phyloP scores from a whole-genome alignment of 2,113 vertebrate species.

The Gadus macrocephalus region DNA sequence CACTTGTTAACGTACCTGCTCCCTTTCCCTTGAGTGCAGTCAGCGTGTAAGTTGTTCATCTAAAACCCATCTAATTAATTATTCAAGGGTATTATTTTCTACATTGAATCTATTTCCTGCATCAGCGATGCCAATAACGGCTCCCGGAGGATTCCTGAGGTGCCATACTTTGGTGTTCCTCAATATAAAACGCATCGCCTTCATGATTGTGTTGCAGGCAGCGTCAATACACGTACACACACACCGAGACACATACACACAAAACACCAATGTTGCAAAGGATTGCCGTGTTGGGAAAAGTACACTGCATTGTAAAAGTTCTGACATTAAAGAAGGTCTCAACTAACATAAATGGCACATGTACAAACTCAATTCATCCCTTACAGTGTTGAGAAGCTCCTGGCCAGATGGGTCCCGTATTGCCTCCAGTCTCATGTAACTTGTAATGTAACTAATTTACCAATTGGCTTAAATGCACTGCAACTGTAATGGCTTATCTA shows the following conservation, averaged over 20 bases:
- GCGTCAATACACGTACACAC: conserved; percentile 15
- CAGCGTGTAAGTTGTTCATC: conserved; percentile 59
- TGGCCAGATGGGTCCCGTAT: no score
- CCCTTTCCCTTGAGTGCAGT: conserved; percentile 31
- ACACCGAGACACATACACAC: background rate
- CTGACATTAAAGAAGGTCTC: conserved; percentile 12
- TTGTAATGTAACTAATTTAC: no score
- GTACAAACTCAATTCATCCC: no score
- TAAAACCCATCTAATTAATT: conserved; percentile 73
- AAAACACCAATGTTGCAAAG: conserved; percentile 39
- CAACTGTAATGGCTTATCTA: no score
- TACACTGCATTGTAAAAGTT: conserved; percentile 39
- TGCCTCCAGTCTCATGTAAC: no score
- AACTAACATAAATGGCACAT: no score
- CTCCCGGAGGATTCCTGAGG: conserved; percentile 62
- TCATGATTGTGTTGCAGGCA: conserved; percentile 35
- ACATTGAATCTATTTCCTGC: conserved; percentile 75
- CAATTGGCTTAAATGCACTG: no score
- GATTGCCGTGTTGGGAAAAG: conserved; percentile 37
- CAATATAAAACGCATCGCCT: conserved; percentile 49
- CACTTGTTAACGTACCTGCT: conserved; percentile 49
- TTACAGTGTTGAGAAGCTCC: no score
- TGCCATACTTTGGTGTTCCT: conserved; percentile 40
- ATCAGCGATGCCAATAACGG: conserved; percentile 74
- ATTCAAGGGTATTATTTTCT: conserved; percentile 75